Evolutionary conservation across 2,797 vertebrate genomes (phyloP).

Genomic region (Myiothlypis coronata): DNA sequence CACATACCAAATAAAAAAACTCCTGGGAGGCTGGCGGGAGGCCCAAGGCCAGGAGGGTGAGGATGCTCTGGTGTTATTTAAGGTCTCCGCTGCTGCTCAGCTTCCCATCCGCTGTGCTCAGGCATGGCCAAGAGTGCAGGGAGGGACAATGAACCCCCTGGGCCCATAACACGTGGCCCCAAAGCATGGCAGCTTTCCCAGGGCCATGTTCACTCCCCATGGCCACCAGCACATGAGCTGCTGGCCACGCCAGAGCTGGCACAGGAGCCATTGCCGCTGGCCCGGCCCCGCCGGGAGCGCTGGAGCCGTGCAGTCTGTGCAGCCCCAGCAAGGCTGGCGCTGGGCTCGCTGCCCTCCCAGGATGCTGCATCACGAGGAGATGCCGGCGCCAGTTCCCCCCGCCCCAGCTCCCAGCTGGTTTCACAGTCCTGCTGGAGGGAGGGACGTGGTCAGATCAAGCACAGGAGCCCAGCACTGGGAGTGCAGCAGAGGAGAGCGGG

Average conservation of each 20-base stretch:
- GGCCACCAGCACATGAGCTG: not conserved
- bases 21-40: not conserved
- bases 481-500: not conserved
- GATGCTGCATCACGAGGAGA: constrained; percentile 52
- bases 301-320: constrained; percentile 39
- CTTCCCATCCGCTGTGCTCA: not conserved
- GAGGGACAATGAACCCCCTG: not conserved
- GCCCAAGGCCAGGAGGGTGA: not conserved
- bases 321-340: not conserved
- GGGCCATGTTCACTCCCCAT: not conserved
- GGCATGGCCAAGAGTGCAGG: not conserved
- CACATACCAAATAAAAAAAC: not conserved
- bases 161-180: not conserved
- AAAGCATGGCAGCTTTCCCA: not conserved
- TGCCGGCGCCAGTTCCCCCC: not conserved
- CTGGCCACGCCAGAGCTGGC: not conserved
- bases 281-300: not conserved
- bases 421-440: not conserved
- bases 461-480: not conserved
- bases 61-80: constrained; percentile 54
- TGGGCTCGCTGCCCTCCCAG: not conserved
- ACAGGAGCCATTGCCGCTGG: not conserved
- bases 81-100: not conserved
- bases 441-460: not conserved
- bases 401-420: not conserved